These are phyloP conservation scores for Chrysocyon brachyurus DNA, from an alignment of 2,797 vertebrate species.

Conservation along the genomic window DNA sequence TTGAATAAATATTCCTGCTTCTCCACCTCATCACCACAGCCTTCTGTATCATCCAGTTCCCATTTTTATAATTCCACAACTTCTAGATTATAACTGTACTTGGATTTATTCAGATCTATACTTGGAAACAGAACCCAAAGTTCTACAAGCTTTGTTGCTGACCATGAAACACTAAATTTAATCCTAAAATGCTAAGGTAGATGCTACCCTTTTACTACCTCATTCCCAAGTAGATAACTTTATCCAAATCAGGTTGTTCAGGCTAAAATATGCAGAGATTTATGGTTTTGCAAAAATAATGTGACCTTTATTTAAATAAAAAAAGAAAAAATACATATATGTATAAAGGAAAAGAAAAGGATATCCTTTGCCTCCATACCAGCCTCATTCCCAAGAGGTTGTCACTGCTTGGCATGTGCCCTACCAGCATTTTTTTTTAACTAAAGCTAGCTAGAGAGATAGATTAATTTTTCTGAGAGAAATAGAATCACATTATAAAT, in stretches of 20 bases:
- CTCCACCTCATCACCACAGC: not conserved
- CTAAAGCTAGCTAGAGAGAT: not conserved
- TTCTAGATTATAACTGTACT: slow-evolving; percentile 26
- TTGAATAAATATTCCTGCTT: not conserved
- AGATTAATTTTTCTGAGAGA: slow-evolving; percentile 14
- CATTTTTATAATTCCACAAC: not conserved
- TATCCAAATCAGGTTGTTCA: not conserved
- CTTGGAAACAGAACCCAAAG: slow-evolving; percentile 17
- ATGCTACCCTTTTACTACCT: not conserved
- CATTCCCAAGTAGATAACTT: slow-evolving; percentile 15
- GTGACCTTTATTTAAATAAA: not conserved
- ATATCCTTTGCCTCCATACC: not conserved
- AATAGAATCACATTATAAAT: not conserved
- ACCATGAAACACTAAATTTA: slow-evolving; percentile 24
- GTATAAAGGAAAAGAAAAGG: slow-evolving; percentile 1
- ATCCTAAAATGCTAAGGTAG: not conserved
- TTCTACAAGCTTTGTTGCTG: slow-evolving; percentile 20
- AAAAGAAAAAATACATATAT: not conserved
- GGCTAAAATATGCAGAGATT: not conserved
- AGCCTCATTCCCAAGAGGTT: not conserved
- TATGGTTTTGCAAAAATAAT: slow-evolving; percentile 37
- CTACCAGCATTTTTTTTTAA: not conserved
- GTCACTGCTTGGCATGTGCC: not conserved
- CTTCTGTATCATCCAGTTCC: not conserved
- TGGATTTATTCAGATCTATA: slow-evolving; percentile 15